Evolutionary conservation across 2,113 vertebrate genomes (phyloP), one percentile per base, ranked within the genome.

Genomic region (Antechinus stuartii): DNA sequence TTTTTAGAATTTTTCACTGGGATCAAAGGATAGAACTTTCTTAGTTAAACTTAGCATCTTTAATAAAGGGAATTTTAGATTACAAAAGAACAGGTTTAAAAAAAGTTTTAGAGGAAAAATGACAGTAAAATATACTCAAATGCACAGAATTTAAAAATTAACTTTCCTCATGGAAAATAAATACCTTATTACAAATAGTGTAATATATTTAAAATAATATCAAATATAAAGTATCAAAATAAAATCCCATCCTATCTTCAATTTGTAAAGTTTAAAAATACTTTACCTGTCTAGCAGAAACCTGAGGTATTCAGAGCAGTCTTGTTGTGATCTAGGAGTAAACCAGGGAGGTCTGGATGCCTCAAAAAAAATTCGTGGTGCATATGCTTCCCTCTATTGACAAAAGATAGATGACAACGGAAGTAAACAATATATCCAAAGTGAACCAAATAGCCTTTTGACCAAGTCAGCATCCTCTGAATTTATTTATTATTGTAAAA

Each of bases 271-370:
- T 84, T 95, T 35, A 94, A 54, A 90, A 93, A 35, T 94, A 93
- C 92, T 91, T 55, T 98, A 99, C 99, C 99, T 99, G 99, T 99
- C 99, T 24, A 99, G 98, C 92, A 99, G 99, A 98, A 99, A 99
- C 95, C 99, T 98, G 98, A 99, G 99, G 98, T 99, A 99, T 94
- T 99, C 99, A 0, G 99, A 99, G 97, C 99, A 99, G 98, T 99
- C 99, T 98, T 99, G 99, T 97, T 99, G 99, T 35, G 99, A 99
- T 95, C 99, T 99, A 57, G 98, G 97, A 5, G 99, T 99, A 97
- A 99, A 99, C 99, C 99, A 99, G 0, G 99, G 99, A 22, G 99
- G 99, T 92, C 99, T 99, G 91, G 99, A 99, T 24, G 98, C 99
- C 94, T 99, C 99, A 96, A 99, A 99, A 98, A 99, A 99, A 98